Conservation (phyloP, 64 coral and sea anemone species). For the Hydrozoanthus tunicans region DNA sequence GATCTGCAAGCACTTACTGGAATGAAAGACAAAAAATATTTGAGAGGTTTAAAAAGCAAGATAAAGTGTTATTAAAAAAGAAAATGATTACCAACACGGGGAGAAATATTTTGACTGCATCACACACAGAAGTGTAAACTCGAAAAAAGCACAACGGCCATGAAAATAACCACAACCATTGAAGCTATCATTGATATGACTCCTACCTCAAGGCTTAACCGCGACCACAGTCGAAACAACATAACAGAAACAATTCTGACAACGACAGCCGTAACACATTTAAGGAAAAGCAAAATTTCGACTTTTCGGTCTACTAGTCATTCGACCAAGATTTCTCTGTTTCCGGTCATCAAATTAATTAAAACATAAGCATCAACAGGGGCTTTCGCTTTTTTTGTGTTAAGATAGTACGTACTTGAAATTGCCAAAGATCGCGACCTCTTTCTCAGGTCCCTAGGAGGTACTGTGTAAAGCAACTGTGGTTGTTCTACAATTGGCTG, state of each 20-base stretch:
- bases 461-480: conserved; percentile 46
- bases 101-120: too few relatives aligned
- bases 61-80: not conserved
- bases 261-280: not conserved
- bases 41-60: not conserved
- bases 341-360: not conserved
- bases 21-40: not conserved
- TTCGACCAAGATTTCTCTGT: not conserved
- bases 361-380: not conserved
- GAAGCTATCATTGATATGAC: too few relatives aligned
- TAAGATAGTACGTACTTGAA: not conserved
- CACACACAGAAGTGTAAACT: not conserved
- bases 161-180: not conserved
- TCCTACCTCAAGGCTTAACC: not conserved
- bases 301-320: not conserved
- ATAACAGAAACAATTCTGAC: not conserved
- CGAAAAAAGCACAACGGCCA: not conserved
- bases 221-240: not conserved
- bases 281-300: not conserved
- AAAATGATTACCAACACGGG: not conserved
- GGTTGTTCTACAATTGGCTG: conserved; percentile 34
- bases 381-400: not conserved
- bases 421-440: conserved; percentile 34
- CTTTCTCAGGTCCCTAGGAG: conserved; percentile 32
- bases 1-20: conserved; percentile 47